Percentiles rank a stretch among this genome's conserved stretches.
phyloP scores from a whole-genome alignment of 1,140 invertebrate genomes.

The Planococcus citri region DNA sequence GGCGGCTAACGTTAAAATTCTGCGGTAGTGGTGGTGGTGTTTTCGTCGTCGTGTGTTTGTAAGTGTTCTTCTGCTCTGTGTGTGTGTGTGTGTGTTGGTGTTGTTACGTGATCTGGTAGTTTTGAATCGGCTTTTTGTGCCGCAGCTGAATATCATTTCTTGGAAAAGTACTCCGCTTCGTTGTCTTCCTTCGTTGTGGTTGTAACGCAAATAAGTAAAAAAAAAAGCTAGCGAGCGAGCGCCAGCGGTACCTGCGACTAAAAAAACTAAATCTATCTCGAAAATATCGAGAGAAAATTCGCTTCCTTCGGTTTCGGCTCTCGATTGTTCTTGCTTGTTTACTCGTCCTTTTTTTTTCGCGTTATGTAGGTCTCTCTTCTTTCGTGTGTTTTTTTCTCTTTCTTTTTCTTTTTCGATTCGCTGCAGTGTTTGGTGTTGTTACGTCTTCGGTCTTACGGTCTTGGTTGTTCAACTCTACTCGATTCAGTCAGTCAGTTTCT shows the following conservation, averaged over 20 bases:
- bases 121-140: constrained; percentile 2
- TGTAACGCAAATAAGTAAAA: not conserved
- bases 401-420: not conserved
- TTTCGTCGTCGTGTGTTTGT: not conserved
- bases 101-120: constrained; percentile 6
- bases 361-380: constrained; percentile 9
- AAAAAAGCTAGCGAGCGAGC: too few relatives aligned
- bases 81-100: too few relatives aligned
- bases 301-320: not conserved
- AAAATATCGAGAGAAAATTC: not conserved
- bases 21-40: not conserved
- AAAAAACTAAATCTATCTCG: too few relatives aligned
- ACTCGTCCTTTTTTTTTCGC: constrained; percentile 5
- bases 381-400: too few relatives aligned
- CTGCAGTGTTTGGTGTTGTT: too few relatives aligned
- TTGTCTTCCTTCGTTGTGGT: not conserved
- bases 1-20: not conserved
- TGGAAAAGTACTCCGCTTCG: not conserved
- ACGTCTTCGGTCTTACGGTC: too few relatives aligned
- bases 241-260: too few relatives aligned
- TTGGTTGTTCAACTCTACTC: constrained; percentile 4
- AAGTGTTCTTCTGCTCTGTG: too few relatives aligned
- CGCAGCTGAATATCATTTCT: not conserved
- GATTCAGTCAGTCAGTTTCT: too few relatives aligned
- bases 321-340: not conserved